Base-by-base conservation (phyloP, 2,113 vertebrate genomes). In the Leucopternis melanops region DNA sequence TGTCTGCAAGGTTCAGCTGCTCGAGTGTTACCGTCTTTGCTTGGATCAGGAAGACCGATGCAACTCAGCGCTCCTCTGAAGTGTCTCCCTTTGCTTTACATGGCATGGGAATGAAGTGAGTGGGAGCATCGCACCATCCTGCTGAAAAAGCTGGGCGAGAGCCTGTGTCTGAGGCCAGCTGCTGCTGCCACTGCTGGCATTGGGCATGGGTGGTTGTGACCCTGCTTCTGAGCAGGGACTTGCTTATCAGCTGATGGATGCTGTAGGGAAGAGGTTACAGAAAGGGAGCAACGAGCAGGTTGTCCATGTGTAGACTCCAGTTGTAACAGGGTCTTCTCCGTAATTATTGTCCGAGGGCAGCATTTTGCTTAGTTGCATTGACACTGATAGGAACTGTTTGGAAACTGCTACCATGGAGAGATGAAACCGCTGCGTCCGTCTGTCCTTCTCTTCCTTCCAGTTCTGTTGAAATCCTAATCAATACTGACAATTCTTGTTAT, bases 401-500 rank as follows among this genome's bases (percentile, higher is more conserved):
- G 23, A 36, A 58, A 25, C 7, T 6, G 59, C 49, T 36, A 0
- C 27, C 1, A 1, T 11, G 25, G 38, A 40, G 42, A 55, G 19
- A 27, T 0, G 2, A 52, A 66, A 23, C 29, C 1, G 2, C 34
- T 13, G 21, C 3, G 7, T 50, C 44, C 4, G 0, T 20, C 47
- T 75, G 40, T 31, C 45, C n/a, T 61, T 29, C 27, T 40, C 25
- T 40, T 59, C 49, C 34, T 59, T 58, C 54, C 38, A n/a, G 25
- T 34, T 58, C 34, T 38, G 26, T 21, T 0, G 3, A 58, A 73
- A 69, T 72, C 49, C 26, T 23, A 21, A 34, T 23, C 36, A 4
- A 8, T 3, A 1, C 21, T 31, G 8, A 13, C 19, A 19, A 2
- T 29, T 55, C 7, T 16, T 11, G 9, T 26, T 26, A 2, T 13